Base-by-base conservation (phyloP, 2,888 invertebrate species). In the Dyspetes luteomarginatus region DNA sequence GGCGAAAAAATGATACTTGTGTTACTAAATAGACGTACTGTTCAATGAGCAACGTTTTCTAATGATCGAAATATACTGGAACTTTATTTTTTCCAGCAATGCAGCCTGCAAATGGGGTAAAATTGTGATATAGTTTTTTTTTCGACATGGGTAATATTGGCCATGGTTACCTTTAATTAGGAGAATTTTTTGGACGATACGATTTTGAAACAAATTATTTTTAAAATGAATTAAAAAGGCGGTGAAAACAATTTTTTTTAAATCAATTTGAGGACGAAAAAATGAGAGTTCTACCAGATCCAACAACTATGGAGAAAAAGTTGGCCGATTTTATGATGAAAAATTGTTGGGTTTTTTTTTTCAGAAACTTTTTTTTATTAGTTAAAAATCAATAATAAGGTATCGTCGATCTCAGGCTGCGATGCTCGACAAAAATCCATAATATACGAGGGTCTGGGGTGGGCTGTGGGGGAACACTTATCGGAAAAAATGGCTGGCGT, bases 401-500 rank as follows among this genome's bases (percentile, higher is more conserved):
- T 9, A 36, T 36, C 36, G 7, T 36, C 36, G 36, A 9, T 9
- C 55, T 60, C 26, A 36, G 28, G 4, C 68, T 15, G 56, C 56
- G 55, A 50, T 68, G 56, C 72, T 28, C 56, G 72, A 15, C 15
- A 48, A 76, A 79, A 28, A 24, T 22, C 36, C 55, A 19, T 26
- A 52, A 73, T 58, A 43, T 28, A 73, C 45, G 52, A 67, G 69
- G 69, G n/a, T n/a, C 36, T 41, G 19, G 9, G 41, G 41, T 45
- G 43, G 72, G 28, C 60, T 26, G 52, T 36, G 15, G 43, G 68
- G 67, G 56, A 64, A 77, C 73, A 77, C 30, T 73, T 65, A 74
- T 81, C 48, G 73, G 26, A 81, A 68, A 64, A 73, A 69, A 81
- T 77, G 69, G 77, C 69, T 81, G 81, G 73, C 67, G 77, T 69